These are phyloP conservation scores for Chloropsis cyanopogon DNA, from an alignment of 2,113 vertebrate genomes.

Conservation along the genomic window DNA sequence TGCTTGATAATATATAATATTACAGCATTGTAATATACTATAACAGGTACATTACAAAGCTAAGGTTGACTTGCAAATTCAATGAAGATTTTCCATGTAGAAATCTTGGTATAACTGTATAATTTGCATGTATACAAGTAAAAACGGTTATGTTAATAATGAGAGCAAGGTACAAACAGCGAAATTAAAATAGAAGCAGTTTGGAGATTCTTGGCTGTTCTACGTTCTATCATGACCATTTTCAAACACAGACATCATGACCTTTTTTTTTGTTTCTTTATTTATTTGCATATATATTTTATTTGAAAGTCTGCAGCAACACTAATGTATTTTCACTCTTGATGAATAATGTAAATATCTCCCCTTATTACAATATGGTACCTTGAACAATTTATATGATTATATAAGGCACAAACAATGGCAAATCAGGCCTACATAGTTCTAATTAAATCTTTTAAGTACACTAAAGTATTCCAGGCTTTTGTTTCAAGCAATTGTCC, in stretches of 20 bases:
- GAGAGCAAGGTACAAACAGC: background rate
- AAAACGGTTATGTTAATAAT: background rate
- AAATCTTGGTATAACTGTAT: background rate
- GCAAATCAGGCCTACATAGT: background rate
- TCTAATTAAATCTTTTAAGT: slow-evolving; percentile 18
- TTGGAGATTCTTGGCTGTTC: background rate
- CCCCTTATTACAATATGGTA: background rate
- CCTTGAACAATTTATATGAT: background rate
- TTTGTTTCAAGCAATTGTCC: slow-evolving; percentile 33
- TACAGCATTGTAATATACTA: background rate
- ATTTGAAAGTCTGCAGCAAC: background rate
- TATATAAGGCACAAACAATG: background rate
- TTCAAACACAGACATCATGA: background rate
- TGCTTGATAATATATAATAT: background rate
- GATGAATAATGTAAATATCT: background rate
- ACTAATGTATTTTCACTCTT: background rate
- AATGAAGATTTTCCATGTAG: background rate
- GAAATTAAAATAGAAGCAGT: background rate
- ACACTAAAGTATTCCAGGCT: background rate
- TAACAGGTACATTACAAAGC: background rate
- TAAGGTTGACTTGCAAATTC: background rate
- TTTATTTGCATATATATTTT: background rate
- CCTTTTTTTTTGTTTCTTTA: background rate
- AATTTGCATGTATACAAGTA: background rate
- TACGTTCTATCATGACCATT: background rate